Evolutionary conservation across 2,797 vertebrate species (phyloP), one percentile per base, ranked within the genome.

Genomic region (Microhierax caerulescens): DNA sequence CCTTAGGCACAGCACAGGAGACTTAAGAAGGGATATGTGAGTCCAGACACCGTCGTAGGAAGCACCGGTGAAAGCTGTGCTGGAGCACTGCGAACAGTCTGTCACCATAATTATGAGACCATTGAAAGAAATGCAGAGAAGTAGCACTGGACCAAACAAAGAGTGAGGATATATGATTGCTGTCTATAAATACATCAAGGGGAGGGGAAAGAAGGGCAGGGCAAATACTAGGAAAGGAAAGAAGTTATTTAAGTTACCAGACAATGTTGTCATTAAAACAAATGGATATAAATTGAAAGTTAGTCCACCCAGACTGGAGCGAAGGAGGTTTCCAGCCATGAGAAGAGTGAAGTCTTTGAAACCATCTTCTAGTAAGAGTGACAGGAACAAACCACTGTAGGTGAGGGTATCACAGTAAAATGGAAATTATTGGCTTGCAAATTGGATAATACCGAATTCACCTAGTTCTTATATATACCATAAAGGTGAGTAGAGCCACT

Each of bases 271-370:
- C 92, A 93, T 95, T 94, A 96, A 94, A 95, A 93, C 53, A 96
- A 95, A 90, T 89, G 95, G 91, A 90, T 97, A 96, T 96, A 96
- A 92, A 96, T 95, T 97, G 88, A n/a, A 93, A 83, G 70, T 86
- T 85, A 59, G 82, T 54, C 64, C 56, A 67, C 77, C 28, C 48
- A 53, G 77, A 19, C 86, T 48, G 63, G 70, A 93, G 43, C 30
- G 87, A 34, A 84, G 72, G 45, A 37, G 7, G 7, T 83, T 95
- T 93, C 69, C 86, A 79, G 51, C 14, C 36, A 74, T 77, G 51
- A 85, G 70, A 91, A 76, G 59, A 89, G n/a, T 30, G 54, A 68
- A 85, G 36, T 72, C 74, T 73, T 85, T 70, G 81, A n/a, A 74
- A 73, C 12, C 50, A 19, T 36, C 32, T 76, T 83, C 63, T 25